Percentiles rank a stretch among this genome's conserved stretches.
Conservation (phyloP, 1,140 invertebrate genomes). For the Adelges cooleyi region DNA sequence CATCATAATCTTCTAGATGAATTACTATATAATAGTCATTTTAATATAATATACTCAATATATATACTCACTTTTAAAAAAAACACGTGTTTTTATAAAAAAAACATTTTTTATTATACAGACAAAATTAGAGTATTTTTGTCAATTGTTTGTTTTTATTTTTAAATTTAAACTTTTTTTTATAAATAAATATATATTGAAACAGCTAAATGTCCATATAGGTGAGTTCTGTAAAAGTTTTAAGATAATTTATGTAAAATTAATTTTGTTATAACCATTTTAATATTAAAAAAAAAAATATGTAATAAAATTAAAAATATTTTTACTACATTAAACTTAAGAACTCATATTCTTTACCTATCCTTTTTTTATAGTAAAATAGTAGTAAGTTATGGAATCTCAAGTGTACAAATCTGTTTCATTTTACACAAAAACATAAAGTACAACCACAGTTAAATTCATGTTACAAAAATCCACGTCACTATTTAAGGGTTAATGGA, state of each 20-base stretch:
- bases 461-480: background rate
- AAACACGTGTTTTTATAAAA: too few relatives aligned
- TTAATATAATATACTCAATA: too few relatives aligned
- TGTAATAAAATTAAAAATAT: background rate
- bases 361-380: background rate
- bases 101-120: too few relatives aligned
- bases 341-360: background rate
- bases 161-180: too few relatives aligned
- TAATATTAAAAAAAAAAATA: background rate
- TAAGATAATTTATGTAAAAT: background rate
- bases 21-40: too few relatives aligned
- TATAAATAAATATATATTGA: too few relatives aligned
- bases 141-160: too few relatives aligned
- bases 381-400: background rate
- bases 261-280: background rate
- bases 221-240: background rate
- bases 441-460: background rate
- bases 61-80: too few relatives aligned
- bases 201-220: too few relatives aligned
- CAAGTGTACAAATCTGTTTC: background rate
- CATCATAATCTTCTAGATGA: too few relatives aligned
- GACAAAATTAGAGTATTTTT: too few relatives aligned
- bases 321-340: background rate
- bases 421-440: background rate
- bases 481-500: background rate